Evolutionary conservation across 2,888 invertebrate genomes (phyloP), one percentile per base, ranked within the genome.

Genomic region (Abscondita cerata): DNA sequence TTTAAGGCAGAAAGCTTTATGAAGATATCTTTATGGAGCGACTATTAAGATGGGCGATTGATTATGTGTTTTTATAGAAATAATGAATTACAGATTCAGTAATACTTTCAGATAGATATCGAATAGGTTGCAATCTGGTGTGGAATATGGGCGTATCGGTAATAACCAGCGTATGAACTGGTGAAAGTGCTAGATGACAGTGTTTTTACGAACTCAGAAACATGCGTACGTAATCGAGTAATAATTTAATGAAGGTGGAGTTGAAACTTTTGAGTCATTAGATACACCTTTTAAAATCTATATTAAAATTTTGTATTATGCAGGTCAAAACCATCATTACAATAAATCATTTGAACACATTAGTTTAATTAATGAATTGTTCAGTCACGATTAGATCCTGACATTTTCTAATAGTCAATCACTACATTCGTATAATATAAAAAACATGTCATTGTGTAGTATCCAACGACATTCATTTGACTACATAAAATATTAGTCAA

Each of bases 101-200:
- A 36, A 36, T 36, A 36, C 11, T 36, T 11, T 36, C 11, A 6
- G 11, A 36, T 9, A n/a, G 2, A n/a, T n/a, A 36, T 57, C 57
- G 52, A 57, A 57, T 55, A 18, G 52, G 52, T 62, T 52, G 62
- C 62, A 62, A 48, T 46, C 62, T 47, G 57, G 57, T 48, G 40
- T 38, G 57, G 57, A 52, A 52, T 18, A 57, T 57, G 62, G 62
- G 57, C 62, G 57, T 57, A 52, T 53, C 53, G 58, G 52, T 58
- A 67, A 65, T 52, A 59, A 66, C 62, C 68, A 75, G 70, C 76
- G 76, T 76, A 75, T 75, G 76, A 76, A 76, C 75, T 65, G 71
- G 76, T 75, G 76, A 76, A 76, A 76, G 76, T 76, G 73, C 70
- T 70, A 75, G 73, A 75, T 75, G 75, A 75, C 74, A 74, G 73